Percentiles rank a stretch among this genome's conserved stretches.
phyloP scores from a whole-genome alignment of 2,888 invertebrate species.

The Rotaria macrura region DNA sequence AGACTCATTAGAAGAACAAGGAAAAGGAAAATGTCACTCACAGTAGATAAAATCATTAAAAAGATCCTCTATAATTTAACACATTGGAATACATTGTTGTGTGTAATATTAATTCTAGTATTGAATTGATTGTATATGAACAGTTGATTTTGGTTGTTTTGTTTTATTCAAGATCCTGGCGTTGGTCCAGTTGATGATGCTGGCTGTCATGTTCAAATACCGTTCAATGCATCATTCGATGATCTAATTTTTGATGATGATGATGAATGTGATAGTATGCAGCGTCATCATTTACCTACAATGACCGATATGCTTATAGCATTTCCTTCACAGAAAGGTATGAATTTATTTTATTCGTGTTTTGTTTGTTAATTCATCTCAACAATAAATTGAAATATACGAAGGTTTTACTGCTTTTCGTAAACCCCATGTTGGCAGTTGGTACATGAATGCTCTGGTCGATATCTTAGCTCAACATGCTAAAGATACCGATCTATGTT shows the following conservation, averaged over 20 bases:
- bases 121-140: too few relatives aligned
- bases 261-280: conserved; percentile 21
- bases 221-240: neutral
- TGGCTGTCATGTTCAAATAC: conserved; percentile 17
- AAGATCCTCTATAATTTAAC: too few relatives aligned
- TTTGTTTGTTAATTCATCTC: too few relatives aligned
- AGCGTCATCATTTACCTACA: conserved; percentile 29
- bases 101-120: too few relatives aligned
- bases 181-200: conserved; percentile 32
- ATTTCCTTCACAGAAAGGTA: conserved; percentile 31
- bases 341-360: too few relatives aligned
- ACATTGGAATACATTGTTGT: too few relatives aligned
- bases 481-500: conserved; percentile 32
- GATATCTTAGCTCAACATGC: conserved; percentile 29
- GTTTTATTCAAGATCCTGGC: neutral
- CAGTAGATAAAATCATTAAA: too few relatives aligned
- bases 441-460: conserved; percentile 34
- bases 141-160: neutral
- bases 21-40: too few relatives aligned
- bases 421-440: conserved; percentile 33
- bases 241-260: neutral
- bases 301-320: conserved; percentile 32
- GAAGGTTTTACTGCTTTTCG: conserved; percentile 33
- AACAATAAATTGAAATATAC: too few relatives aligned
- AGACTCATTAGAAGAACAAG: too few relatives aligned